Base-by-base conservation (phyloP, 2,797 vertebrate species). In the Acropternis orthonyx region DNA sequence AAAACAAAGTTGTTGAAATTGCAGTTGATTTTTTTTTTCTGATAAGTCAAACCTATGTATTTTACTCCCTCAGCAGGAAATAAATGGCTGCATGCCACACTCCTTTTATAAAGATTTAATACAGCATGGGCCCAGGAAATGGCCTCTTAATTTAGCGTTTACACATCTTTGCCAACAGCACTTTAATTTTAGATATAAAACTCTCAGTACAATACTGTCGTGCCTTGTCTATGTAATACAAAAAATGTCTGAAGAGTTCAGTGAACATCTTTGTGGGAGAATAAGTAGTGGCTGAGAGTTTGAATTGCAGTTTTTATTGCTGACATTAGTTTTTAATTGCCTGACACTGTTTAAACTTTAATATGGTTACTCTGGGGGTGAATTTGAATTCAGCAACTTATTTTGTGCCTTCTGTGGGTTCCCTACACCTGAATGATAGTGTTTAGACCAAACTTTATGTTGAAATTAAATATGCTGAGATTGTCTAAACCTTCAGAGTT, bases 121-220 rank as follows among this genome's bases (percentile, higher is more conserved):
- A 41, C 7, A 84, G 30, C 24, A 44, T 44, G 46, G 4, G 1
- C 37, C 9, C n/a, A 84, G 87, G 74, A 94, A 87, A 86, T 62
- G 88, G 66, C 39, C 51, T 91, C 76, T 93, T 89, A 83, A 92
- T 93, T 85, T 88, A 51, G 58, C 67, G 58, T 61, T 96, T 78
- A 69, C 34, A 43, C 1, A 4, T 71, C 54, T 83, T 86, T 95
- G 61, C 68, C 89, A 85, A 68, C 2, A 32, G 76, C 68, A 88
- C 19, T 94, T 94, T 84, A 61, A 79, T 72, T 94, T 93, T 72
- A 89, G 54, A 68, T 59, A 49, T 46, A 67, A 75, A 54, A 15
- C 37, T 87, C 51, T 69, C 3, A 12, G 58, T 56, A 89, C 37
- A 85, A 43, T 67, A 79, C 68, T 76, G 28, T 61, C 63, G 36